Evolutionary conservation across 2,797 vertebrate genomes (phyloP).

Genomic region (Saxicola maurus): DNA sequence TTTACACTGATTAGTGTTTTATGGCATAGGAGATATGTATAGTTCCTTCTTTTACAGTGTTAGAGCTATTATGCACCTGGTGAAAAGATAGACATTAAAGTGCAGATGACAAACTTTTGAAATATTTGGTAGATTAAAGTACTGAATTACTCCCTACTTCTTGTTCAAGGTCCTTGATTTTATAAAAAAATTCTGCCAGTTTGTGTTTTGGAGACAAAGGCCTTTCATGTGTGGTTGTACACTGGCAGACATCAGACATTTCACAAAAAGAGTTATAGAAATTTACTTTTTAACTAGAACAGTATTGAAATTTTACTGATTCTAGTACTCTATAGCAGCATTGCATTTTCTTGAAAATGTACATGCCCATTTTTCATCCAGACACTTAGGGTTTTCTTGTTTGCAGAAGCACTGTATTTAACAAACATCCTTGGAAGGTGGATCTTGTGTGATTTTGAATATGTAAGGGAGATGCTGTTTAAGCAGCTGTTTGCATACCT

Average conservation of each 20-base stretch:
- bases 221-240: background rate
- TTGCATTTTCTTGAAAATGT: background rate
- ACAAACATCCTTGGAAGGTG: background rate
- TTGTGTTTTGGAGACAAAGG: background rate
- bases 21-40: conserved; percentile 48
- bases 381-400: fast-evolving
- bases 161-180: conserved; percentile 19
- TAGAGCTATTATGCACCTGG: conserved; percentile 62
- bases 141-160: conserved; percentile 29
- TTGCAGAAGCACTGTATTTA: background rate
- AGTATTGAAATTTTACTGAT: background rate
- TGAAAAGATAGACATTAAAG: conserved; percentile 36
- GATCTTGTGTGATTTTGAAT: background rate
- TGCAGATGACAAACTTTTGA: conserved; percentile 38
- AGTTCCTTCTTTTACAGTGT: conserved; percentile 27
- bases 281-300: background rate
- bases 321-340: background rate
- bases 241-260: background rate
- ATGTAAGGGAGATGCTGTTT: background rate
- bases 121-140: conserved; percentile 33
- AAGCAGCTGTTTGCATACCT: background rate
- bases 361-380: background rate
- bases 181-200: background rate
- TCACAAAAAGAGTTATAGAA: background rate
- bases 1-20: conserved; percentile 59